Base-by-base conservation (phyloP, 2,113 vertebrate genomes). In the Caloenas nicobarica region DNA sequence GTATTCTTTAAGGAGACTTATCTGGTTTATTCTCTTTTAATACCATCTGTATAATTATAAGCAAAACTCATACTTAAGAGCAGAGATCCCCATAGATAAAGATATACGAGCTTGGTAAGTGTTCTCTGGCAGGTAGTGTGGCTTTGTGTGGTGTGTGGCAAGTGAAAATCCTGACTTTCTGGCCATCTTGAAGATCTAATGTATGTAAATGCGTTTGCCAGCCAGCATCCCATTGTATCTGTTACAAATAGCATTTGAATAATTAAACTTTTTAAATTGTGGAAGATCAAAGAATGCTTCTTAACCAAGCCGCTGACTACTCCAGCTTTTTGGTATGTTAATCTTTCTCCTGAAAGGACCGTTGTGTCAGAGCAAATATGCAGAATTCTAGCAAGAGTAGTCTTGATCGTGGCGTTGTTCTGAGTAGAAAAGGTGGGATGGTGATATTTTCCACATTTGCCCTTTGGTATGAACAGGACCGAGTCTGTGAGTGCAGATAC, bases 371-470 rank as follows among this genome's bases (percentile, higher is more conserved):
- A 38, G 53, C 5, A 48, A 90, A 25, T 48, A 2, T 77, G 66
- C 21, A 24, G 60, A 88, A 51, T 48, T 81, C 9, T 4, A 50
- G 80, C 65, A 81, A 66, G 77, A 81, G 19, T 56, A 89, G 81
- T 24, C 85, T 88, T 42, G 83, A 42, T 73, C 28, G 1, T 25
- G 5, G 66, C 84, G 58, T 81, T 85, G 31, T 74, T 92, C 78
- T 53, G 57, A 87, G 88, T 6, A 64, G 66, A 54, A 92, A 53
- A 81, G 16, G 74, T 46, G 84, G 81, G 73, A 54, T 38, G 89
- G 71, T 57, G 87, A n/a, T 88, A 54, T 81, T 94, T 95, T 84
- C 86, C 91, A 89, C 34, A 31, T 79, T 94, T 65, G 81, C 40
- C 69, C 83, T 69, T 71, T 23, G 53, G 69, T 90, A 33, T 18